Evolutionary conservation across 2,797 vertebrate species (phyloP), one percentile per base, ranked within the genome.

Genomic region (Malurus leucopterus): DNA sequence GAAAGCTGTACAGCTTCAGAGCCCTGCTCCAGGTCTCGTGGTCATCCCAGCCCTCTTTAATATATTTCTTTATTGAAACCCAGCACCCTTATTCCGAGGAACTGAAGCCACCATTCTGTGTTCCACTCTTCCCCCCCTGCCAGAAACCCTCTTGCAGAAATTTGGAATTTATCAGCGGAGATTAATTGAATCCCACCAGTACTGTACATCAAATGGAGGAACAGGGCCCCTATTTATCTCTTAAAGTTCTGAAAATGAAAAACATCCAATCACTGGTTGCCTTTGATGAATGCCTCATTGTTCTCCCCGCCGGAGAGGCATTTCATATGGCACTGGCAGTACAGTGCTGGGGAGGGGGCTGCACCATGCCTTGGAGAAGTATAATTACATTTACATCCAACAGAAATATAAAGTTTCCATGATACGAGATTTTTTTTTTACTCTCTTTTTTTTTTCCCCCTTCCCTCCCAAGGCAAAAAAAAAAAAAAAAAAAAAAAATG

Each of bases 221-320:
- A 95, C 92, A 95, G 93, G 94, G 95, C 89, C 85, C 77, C 94
- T 92, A 92, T 95, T 95, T 95, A 95, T 95, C 95, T 94, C 93
- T 86, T 92, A 94, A 94, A 95, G 91, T 95, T 95, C 95, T 93
- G 93, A 95, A 95, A 91, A 93, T 93, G 95, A 95, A 95, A 94
- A 95, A 95, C 94, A 95, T 94, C 94, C 93, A 95, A 95, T 95
- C 92, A 93, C 92, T 84, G 38, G 71, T 86, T 93, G 77, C 77
- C 91, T 95, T 95, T 95, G 93, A 95, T 95, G 94, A 95, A 95
- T 94, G 95, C 93, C 87, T 93, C 95, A 94, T 95, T 95, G 94
- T 95, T 95, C 57, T 83, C 87, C 83, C 89, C 61, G 73, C 80
- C 3, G 54, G 91, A 95, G 93, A 94, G 91, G 90, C 95, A 95